phyloP scores from a whole-genome alignment of 1,140 invertebrate species.

The Hycleus phaleratus region DNA sequence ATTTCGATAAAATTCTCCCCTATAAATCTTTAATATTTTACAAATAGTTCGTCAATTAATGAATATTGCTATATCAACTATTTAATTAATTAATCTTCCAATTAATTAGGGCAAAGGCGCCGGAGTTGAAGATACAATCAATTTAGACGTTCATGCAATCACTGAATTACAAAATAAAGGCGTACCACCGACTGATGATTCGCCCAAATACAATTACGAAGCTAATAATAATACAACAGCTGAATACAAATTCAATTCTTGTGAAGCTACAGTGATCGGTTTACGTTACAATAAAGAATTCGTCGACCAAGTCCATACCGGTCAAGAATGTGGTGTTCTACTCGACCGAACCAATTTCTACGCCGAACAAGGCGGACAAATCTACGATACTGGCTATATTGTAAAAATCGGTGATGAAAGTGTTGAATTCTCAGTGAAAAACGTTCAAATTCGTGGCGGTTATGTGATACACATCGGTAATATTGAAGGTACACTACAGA shows the following conservation, averaged over 20 bases:
- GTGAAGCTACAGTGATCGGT: constrained; percentile 60
- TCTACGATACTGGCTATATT: constrained; percentile 94
- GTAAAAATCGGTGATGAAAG: constrained; percentile 78
- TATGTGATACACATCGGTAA: constrained; percentile 92
- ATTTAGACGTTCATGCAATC: constrained; percentile 92
- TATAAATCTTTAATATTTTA: too few relatives aligned
- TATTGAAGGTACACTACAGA: constrained; percentile 73
- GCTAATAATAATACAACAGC: constrained; percentile 55
- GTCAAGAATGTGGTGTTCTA: constrained; percentile 87
- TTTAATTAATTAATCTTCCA: neutral
- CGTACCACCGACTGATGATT: constrained; percentile 82
- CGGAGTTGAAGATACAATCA: constrained; percentile 70
- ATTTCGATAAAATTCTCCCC: too few relatives aligned
- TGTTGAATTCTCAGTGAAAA: constrained; percentile 87
- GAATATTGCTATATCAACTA: neutral
- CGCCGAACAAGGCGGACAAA: constrained; percentile 97
- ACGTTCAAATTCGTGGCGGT: constrained; percentile 93
- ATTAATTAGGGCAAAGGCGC: constrained; percentile 54
- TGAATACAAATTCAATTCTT: constrained; percentile 62
- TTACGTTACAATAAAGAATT: constrained; percentile 75
- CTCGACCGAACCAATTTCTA: constrained; percentile 93
- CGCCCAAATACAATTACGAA: constrained; percentile 85
- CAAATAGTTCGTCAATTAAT: too few relatives aligned
- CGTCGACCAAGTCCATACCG: constrained; percentile 73
- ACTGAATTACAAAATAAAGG: constrained; percentile 77